These are phyloP conservation scores for Oostethus manadensis DNA, from an alignment of 2,113 vertebrate genomes.

Conservation along the genomic window DNA sequence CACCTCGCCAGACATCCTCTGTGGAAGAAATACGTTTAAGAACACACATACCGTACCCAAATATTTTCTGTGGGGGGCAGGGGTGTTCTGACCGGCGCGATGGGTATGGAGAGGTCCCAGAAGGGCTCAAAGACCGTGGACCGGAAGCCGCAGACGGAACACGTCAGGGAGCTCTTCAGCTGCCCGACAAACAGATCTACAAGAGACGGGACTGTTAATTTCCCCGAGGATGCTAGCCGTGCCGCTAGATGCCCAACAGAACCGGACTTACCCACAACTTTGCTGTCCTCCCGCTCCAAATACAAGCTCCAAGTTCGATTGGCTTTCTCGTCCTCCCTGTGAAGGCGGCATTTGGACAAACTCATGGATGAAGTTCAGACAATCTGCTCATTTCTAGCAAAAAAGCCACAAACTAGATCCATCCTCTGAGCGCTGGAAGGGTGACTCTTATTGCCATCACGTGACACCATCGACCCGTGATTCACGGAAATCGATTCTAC, in stretches of 20 bases:
- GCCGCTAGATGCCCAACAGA: not conserved
- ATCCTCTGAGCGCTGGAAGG: too few relatives aligned
- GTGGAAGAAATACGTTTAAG: slow-evolving; percentile 7
- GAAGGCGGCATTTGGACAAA: slow-evolving; percentile 1
- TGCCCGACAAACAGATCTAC: slow-evolving; percentile 95
- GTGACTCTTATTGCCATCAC: too few relatives aligned
- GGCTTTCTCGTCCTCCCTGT: slow-evolving; percentile 89
- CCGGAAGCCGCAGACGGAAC: slow-evolving; percentile 85
- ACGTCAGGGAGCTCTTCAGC: slow-evolving; percentile 91
- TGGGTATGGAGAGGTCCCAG: slow-evolving; percentile 94
- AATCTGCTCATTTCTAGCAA: too few relatives aligned
- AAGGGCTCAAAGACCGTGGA: slow-evolving; percentile 94
- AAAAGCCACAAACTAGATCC: too few relatives aligned
- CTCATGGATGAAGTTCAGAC: not conserved
- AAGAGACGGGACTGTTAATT: slow-evolving; percentile 1
- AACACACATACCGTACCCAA: not conserved
- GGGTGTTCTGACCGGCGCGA: slow-evolving; percentile 78
- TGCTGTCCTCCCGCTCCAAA: slow-evolving; percentile 89
- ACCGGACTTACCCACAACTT: slow-evolving; percentile 79
- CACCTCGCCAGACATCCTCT: slow-evolving; percentile 83
- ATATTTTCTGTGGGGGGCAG: not conserved
- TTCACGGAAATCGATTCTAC: too few relatives aligned
- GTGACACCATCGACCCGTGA: too few relatives aligned
- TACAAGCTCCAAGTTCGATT: slow-evolving; percentile 92
- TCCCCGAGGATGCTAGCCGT: not conserved